Evolutionary conservation across 2,797 vertebrate genomes (phyloP).

Genomic region (Enteromius radiatus): DNA sequence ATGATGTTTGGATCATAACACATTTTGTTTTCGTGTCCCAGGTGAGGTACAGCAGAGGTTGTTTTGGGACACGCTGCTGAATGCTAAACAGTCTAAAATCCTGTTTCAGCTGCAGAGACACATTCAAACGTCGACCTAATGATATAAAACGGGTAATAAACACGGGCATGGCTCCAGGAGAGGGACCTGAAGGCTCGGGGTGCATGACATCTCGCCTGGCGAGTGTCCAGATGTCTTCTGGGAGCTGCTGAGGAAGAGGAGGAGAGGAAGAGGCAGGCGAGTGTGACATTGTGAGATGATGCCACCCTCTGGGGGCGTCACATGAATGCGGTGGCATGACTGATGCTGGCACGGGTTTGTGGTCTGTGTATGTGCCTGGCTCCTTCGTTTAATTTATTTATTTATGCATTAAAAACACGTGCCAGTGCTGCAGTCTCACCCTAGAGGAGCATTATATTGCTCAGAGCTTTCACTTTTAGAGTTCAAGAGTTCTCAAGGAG

Average conservation of each 20-base stretch:
- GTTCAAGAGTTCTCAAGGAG: neutral
- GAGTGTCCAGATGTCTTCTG: neutral
- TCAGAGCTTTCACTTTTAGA: neutral
- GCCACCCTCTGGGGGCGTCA: constrained; percentile 26
- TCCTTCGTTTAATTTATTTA: constrained; percentile 1
- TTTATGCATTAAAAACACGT: constrained; percentile 6
- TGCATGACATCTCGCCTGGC: constrained; percentile 13
- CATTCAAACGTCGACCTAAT: constrained; percentile 20
- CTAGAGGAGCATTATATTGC: constrained; percentile 1
- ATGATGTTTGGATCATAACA: constrained; percentile 1
- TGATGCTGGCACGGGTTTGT: constrained; percentile 41
- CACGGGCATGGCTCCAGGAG: constrained; percentile 11
- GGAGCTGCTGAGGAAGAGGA: constrained; percentile 22
- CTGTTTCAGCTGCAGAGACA: neutral
- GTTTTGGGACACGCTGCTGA: constrained; percentile 26
- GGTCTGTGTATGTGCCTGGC: neutral
- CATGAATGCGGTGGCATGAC: constrained; percentile 27
- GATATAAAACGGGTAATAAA: constrained; percentile 19
- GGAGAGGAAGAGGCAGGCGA: constrained; percentile 11
- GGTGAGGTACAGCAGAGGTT: constrained; percentile 16
- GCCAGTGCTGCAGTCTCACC: neutral
- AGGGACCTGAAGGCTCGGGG: constrained; percentile 11
- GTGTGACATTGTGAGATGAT: constrained; percentile 38
- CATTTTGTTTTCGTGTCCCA: constrained; percentile 19
- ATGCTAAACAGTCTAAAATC: constrained; percentile 36